Evolutionary conservation across 1,140 invertebrate species (phyloP).

Genomic region (Anastatus disparis): DNA sequence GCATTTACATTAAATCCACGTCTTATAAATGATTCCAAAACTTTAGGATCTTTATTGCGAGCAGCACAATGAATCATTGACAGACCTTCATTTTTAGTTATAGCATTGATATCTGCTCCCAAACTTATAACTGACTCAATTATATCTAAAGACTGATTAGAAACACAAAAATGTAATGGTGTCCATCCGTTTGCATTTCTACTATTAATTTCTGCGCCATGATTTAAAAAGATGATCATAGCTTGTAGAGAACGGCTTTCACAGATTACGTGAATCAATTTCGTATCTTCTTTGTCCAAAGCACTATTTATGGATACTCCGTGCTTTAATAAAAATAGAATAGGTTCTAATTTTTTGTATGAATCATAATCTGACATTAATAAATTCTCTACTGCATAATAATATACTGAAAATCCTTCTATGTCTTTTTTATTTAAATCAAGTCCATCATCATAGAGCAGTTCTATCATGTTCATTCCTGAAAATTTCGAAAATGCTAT

Average conservation of each 20-base stretch:
- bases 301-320: background rate
- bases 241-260: background rate
- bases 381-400: constrained; percentile 4
- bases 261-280: background rate
- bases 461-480: background rate
- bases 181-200: background rate
- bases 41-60: background rate
- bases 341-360: background rate
- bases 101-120: constrained; percentile 6
- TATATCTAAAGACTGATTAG: background rate
- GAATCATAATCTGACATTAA: background rate
- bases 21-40: background rate
- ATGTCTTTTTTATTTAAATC: background rate
- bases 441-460: background rate
- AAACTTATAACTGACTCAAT: background rate
- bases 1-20: background rate
- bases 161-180: constrained; percentile 3
- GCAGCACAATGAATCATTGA: background rate
- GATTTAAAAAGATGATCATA: background rate
- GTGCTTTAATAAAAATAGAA: background rate
- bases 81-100: constrained; percentile 2
- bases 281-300: background rate
- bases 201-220: background rate
- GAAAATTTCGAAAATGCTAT: background rate
- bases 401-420: background rate